phyloP scores from a whole-genome alignment of 2,888 invertebrate genomes.

The Ochropleura plecta region DNA sequence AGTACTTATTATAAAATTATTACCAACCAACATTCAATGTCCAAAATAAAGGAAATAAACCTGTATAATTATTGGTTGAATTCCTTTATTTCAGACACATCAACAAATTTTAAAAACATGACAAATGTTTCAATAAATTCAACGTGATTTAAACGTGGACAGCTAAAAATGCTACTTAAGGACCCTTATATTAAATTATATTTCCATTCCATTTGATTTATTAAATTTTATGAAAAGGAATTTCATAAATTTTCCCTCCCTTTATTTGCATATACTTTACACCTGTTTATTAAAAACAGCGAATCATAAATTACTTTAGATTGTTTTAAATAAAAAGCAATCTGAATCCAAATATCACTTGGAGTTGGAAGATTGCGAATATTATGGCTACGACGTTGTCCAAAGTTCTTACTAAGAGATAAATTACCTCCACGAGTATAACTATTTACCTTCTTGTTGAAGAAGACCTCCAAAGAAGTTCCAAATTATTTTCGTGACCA shows the following conservation, averaged over 20 bases:
- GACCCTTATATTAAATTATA: constrained; percentile 44
- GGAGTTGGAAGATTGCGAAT: constrained; percentile 16
- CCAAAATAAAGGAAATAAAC: not conserved
- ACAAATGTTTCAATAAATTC: constrained; percentile 20
- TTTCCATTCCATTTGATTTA: constrained; percentile 55
- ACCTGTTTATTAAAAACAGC: constrained; percentile 56
- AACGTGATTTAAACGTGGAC: constrained; percentile 8
- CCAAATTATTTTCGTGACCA: not conserved
- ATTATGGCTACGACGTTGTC: constrained; percentile 15
- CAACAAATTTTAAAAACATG: not conserved
- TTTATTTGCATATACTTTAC: constrained; percentile 60
- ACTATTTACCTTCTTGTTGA: not conserved
- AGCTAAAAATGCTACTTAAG: constrained; percentile 18
- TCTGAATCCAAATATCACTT: constrained; percentile 29
- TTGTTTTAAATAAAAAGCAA: constrained; percentile 46
- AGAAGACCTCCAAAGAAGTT: constrained; percentile 10
- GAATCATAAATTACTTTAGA: constrained; percentile 56
- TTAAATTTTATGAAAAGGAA: constrained; percentile 46
- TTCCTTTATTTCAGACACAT: too few relatives aligned
- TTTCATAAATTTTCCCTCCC: constrained; percentile 45
- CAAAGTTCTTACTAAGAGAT: constrained; percentile 32
- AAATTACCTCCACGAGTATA: constrained; percentile 28
- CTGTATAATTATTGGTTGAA: not conserved
- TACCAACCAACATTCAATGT: not conserved
- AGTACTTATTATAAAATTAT: constrained; percentile 11